Percentiles rank a stretch among this genome's conserved stretches.
These are phyloP conservation scores for Drosophila asahinai DNA, from an alignment of 1,140 invertebrate genomes.

Conservation along the genomic window DNA sequence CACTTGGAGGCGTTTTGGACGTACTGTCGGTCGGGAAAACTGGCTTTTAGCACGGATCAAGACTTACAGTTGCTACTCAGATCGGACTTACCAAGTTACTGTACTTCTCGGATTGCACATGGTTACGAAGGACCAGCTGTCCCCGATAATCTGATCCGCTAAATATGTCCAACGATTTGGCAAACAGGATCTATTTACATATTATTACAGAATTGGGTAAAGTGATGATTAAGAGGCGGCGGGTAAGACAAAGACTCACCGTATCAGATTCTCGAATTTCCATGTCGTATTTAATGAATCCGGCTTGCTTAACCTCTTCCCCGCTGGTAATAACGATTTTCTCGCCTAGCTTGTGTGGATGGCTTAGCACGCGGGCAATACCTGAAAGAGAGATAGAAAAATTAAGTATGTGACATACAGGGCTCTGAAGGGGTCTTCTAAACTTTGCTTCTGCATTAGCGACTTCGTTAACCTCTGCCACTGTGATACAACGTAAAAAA, in stretches of 20 bases:
- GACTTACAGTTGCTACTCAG: neutral
- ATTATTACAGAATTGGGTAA: neutral
- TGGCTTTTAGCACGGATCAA: neutral
- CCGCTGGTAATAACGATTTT: constrained; percentile 77
- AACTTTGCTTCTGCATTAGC: too few species aligned
- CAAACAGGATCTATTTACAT: constrained; percentile 65
- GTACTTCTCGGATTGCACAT: constrained; percentile 79
- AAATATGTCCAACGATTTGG: constrained; percentile 78
- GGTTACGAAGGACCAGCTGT: constrained; percentile 78
- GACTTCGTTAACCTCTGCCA: too few species aligned
- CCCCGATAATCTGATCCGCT: constrained; percentile 75
- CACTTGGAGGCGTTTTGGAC: constrained; percentile 75
- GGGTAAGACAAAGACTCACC: constrained; percentile 32
- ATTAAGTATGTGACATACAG: neutral
- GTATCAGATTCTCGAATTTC: constrained; percentile 82
- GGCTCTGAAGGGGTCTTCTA: too few species aligned
- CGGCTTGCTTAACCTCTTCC: constrained; percentile 55
- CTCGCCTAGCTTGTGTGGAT: constrained; percentile 72
- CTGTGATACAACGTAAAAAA: too few species aligned
- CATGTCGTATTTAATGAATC: constrained; percentile 78
- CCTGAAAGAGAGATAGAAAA: constrained; percentile 47
- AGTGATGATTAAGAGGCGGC: neutral
- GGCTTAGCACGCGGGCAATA: constrained; percentile 66
- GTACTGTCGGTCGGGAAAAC: constrained; percentile 43
- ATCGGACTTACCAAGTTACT: constrained; percentile 73